Evolutionary conservation across 2,888 invertebrate species (phyloP).

Genomic region (Nezara viridula): DNA sequence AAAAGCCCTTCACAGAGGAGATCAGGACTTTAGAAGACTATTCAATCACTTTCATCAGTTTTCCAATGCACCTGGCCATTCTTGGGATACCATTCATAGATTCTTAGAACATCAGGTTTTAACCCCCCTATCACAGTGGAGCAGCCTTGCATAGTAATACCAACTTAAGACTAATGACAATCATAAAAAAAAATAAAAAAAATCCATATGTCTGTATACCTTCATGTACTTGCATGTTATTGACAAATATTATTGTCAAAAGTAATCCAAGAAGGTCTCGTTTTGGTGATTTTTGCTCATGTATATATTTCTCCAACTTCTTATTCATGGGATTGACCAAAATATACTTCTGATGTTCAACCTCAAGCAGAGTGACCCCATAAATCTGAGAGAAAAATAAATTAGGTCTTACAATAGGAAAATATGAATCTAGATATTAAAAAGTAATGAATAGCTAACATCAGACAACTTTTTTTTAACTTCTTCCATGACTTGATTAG

Average conservation of each 20-base stretch:
- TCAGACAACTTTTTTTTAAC: slow-evolving; percentile 54
- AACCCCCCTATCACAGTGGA: too few species aligned
- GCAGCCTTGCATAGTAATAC: too few species aligned
- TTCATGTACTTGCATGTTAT: slow-evolving; percentile 59
- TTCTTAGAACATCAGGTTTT: too few species aligned
- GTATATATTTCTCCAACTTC: slow-evolving; percentile 54
- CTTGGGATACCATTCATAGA: too few species aligned
- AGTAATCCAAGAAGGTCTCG: slow-evolving; percentile 54
- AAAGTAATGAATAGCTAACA: background rate
- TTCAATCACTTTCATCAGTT: too few species aligned
- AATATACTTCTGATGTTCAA: slow-evolving; percentile 58
- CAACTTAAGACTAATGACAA: too few species aligned
- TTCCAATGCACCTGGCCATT: too few species aligned
- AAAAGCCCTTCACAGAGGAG: too few species aligned
- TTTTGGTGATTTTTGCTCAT: slow-evolving; percentile 58
- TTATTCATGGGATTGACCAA: slow-evolving; percentile 57
- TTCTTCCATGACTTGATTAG: slow-evolving; percentile 57
- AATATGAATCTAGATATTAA: background rate
- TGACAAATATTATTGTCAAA: slow-evolving; percentile 58
- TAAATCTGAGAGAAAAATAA: slow-evolving; percentile 45
- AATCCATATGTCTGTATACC: too few species aligned
- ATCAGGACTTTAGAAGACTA: too few species aligned
- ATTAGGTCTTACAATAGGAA: background rate
- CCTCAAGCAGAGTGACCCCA: slow-evolving; percentile 52
- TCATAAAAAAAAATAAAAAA: too few species aligned